Evolutionary conservation across 2,113 vertebrate genomes (phyloP).

Genomic region (Alethe diademata): DNA sequence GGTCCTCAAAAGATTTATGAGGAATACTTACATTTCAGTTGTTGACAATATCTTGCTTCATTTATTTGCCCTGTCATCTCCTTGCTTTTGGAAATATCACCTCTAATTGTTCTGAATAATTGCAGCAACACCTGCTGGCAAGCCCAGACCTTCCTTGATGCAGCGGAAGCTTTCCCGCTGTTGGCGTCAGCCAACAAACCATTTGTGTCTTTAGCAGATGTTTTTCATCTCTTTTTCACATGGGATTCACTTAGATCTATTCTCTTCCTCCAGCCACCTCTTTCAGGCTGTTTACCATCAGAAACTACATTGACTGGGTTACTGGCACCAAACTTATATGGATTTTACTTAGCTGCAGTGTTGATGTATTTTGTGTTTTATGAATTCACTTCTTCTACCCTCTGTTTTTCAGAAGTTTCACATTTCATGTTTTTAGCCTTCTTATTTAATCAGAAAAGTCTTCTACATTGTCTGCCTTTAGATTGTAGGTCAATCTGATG

Average conservation of each 20-base stretch:
- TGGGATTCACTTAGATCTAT: neutral
- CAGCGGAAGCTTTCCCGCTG: neutral
- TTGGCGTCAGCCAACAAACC: neutral
- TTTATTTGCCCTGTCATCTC: conserved; percentile 16
- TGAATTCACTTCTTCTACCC: neutral
- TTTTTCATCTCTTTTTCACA: neutral
- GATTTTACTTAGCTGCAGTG: neutral
- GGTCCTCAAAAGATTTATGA: neutral
- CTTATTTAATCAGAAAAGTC: neutral
- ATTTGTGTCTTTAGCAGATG: conserved; percentile 23
- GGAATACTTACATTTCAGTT: neutral
- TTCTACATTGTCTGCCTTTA: neutral
- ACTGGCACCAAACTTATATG: neutral
- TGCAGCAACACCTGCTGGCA: conserved; percentile 48
- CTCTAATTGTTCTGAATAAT: conserved; percentile 46
- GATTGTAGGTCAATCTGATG: neutral
- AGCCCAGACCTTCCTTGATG: neutral
- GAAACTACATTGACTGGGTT: neutral
- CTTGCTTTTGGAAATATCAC: neutral
- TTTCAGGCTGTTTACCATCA: neutral
- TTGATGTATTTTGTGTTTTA: neutral
- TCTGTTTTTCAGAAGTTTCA: neutral
- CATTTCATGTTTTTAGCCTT: neutral
- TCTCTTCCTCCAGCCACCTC: neutral
- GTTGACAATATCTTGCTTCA: neutral